These are phyloP conservation scores for Chloroclysta siterata DNA, from an alignment of 2,888 invertebrate genomes.

Conservation along the genomic window DNA sequence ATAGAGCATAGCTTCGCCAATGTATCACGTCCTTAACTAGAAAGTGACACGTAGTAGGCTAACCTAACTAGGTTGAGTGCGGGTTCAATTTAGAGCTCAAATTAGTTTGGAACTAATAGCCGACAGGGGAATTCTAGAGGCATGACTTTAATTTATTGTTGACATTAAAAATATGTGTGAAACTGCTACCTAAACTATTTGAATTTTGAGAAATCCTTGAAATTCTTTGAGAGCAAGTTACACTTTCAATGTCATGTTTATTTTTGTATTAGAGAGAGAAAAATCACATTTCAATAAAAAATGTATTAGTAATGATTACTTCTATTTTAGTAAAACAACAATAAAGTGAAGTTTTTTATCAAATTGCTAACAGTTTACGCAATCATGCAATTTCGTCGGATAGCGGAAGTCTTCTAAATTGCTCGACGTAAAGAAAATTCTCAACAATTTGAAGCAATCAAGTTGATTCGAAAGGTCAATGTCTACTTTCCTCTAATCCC, in stretches of 20 bases:
- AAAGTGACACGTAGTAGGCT: constrained; percentile 48
- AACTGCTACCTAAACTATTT: not conserved
- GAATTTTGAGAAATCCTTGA: no score
- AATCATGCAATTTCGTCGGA: constrained; percentile 9
- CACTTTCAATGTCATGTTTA: constrained; percentile 14
- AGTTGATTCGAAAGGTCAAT: constrained; percentile 31
- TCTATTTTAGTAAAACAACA: not conserved
- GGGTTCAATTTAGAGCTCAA: constrained; percentile 61
- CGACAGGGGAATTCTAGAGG: constrained; percentile 30
- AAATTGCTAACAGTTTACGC: not conserved
- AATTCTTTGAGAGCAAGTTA: no score
- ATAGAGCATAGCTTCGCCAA: no score
- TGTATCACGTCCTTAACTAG: constrained; percentile 38
- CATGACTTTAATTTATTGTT: constrained; percentile 14
- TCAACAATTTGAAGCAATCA: constrained; percentile 18
- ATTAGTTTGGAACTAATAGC: constrained; percentile 57
- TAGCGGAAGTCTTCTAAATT: constrained; percentile 2
- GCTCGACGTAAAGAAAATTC: not conserved
- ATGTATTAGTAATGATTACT: not conserved
- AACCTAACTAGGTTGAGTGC: constrained; percentile 61
- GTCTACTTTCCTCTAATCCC: constrained; percentile 33
- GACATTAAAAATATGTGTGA: constrained; percentile 10
- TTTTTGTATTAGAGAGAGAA: not conserved
- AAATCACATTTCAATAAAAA: not conserved
- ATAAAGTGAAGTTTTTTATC: no score